phyloP scores from a whole-genome alignment of 2,797 vertebrate genomes.

The Macropodus opercularis region DNA sequence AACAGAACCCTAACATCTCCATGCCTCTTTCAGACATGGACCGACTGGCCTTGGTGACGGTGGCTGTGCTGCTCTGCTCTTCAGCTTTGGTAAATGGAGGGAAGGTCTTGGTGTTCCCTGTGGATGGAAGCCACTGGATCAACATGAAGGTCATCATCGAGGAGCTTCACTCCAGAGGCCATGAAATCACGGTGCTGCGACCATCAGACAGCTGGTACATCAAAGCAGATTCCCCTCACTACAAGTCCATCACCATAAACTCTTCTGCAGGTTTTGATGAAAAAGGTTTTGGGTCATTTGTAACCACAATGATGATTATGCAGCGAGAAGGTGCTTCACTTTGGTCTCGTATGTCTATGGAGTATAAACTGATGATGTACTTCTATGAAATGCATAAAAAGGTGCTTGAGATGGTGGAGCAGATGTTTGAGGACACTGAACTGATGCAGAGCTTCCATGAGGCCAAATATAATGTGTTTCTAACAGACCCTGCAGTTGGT shows the following conservation, averaged over 20 bases:
- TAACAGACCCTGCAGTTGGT: conserved; percentile 63
- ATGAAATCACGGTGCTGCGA: conserved; percentile 60
- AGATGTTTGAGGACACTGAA: conserved; percentile 46
- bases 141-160: conserved; percentile 71
- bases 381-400: conserved; percentile 29
- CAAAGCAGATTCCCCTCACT: conserved; percentile 54
- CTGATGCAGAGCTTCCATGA: conserved; percentile 59
- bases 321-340: conserved; percentile 27
- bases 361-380: conserved; percentile 12
- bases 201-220: conserved; percentile 63
- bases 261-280: conserved; percentile 17
- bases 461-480: conserved; percentile 63
- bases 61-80: conserved; percentile 43
- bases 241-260: conserved; percentile 45
- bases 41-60: neutral
- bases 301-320: neutral
- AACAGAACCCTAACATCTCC: too few species aligned
- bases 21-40: conserved; percentile 39
- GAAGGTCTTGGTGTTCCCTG: conserved; percentile 61
- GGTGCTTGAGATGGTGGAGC: conserved; percentile 6
- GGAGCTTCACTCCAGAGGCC: conserved; percentile 66
- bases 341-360: conserved; percentile 37
- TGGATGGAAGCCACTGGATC: conserved; percentile 75
- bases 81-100: conserved; percentile 36
- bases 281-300: conserved; percentile 8